Evolutionary conservation across 1,140 invertebrate genomes (phyloP).

Genomic region (Magallana gigas): DNA sequence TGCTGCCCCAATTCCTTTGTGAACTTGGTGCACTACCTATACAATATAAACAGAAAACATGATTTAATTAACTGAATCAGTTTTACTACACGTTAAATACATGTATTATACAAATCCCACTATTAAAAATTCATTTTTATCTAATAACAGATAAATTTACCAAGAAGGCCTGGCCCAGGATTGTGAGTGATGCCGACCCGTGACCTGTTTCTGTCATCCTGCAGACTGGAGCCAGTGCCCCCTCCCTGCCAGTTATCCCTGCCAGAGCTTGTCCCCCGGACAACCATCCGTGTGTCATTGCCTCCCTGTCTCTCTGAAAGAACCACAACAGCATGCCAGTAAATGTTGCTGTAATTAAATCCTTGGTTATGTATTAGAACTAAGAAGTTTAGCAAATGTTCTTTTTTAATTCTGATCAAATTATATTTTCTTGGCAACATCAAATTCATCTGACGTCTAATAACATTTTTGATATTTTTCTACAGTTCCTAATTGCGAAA

Average conservation of each 20-base stretch:
- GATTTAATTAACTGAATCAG: neutral
- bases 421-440: no score
- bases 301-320: conserved; percentile 23
- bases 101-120: no score
- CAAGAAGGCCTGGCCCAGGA: conserved; percentile 26
- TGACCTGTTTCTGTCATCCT: conserved; percentile 34
- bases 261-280: conserved; percentile 37
- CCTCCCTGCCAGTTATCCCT: conserved; percentile 46
- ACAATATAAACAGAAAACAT: neutral
- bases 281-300: conserved; percentile 44
- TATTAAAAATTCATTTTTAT: no score
- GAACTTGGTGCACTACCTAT: conserved; percentile 44
- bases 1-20: conserved; percentile 43
- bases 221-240: neutral
- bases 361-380: no score
- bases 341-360: no score
- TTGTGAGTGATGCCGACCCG: conserved; percentile 19
- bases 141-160: neutral
- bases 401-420: no score
- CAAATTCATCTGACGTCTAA: no score
- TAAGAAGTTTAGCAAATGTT: no score
- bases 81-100: neutral
- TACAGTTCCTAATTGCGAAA: no score
- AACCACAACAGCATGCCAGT: neutral
- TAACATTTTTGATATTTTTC: no score